phyloP scores from a whole-genome alignment of 2,797 vertebrate genomes.

The Chaenodraco wilsoni region DNA sequence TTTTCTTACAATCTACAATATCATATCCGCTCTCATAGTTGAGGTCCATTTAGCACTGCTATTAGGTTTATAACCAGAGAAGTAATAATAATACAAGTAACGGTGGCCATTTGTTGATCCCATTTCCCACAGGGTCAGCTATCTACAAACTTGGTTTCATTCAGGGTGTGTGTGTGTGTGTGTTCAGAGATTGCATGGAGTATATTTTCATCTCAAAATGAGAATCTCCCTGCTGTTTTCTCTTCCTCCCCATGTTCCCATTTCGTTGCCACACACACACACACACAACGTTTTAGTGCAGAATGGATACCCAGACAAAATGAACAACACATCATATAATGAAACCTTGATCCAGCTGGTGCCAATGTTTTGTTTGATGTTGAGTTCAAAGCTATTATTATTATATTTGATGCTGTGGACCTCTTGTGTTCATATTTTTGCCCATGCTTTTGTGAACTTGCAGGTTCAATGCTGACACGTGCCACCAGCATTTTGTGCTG shows the following conservation, averaged over 20 bases:
- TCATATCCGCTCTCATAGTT: constrained; percentile 12
- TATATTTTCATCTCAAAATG: constrained; percentile 78
- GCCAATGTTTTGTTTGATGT: constrained; percentile 64
- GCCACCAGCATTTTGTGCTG: constrained; percentile 11
- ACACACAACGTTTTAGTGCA: constrained; percentile 33
- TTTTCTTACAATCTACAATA: constrained; percentile 13
- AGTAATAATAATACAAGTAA: constrained; percentile 14
- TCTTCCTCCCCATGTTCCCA: constrained; percentile 60
- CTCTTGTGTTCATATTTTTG: constrained; percentile 7
- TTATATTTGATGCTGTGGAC: constrained; percentile 45
- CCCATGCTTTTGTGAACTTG: constrained; percentile 12
- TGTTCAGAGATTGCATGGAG: constrained; percentile 35
- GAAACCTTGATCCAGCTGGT: constrained; percentile 47
- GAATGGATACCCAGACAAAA: constrained; percentile 47
- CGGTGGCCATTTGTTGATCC: constrained; percentile 41
- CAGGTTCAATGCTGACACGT: constrained; percentile 8
- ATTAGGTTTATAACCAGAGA: constrained; percentile 14
- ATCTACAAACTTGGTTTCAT: constrained; percentile 38
- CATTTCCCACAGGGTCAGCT: constrained; percentile 37
- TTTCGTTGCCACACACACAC: constrained; percentile 37
- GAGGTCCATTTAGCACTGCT: constrained; percentile 5
- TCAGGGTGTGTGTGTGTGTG: neutral
- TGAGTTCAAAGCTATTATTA: constrained; percentile 53
- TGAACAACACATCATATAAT: constrained; percentile 61
- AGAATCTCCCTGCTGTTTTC: constrained; percentile 73